phyloP scores from a whole-genome alignment of 2,888 invertebrate genomes.

The Melanophora roralis region DNA sequence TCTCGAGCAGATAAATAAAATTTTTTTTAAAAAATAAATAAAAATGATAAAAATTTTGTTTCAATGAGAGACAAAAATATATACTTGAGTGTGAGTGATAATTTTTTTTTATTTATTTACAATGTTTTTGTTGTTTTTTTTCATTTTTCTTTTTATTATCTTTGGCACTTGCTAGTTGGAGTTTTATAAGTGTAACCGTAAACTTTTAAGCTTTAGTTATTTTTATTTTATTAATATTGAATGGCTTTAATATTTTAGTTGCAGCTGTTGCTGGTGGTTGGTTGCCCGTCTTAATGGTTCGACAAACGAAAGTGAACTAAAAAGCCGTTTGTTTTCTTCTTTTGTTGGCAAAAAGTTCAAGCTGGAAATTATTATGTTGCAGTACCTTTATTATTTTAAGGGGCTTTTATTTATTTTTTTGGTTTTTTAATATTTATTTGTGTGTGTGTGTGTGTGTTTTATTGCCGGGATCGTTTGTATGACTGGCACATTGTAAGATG shows the following conservation, averaged over 20 bases:
- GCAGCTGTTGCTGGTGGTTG: not conserved
- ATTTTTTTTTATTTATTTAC: no score
- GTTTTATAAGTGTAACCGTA: not conserved
- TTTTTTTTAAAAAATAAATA: conserved; percentile 25
- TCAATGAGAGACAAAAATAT: conserved; percentile 63
- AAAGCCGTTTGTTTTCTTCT: conserved; percentile 69
- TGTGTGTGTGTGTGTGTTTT: not conserved
- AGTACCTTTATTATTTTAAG: not conserved
- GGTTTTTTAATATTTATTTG: not conserved
- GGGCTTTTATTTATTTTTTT: not conserved
- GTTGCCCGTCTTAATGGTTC: conserved; percentile 65
- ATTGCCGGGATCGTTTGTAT: conserved; percentile 15
- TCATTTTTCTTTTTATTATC: not conserved
- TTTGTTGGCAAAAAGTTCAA: conserved; percentile 64
- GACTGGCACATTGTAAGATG: conserved; percentile 35
- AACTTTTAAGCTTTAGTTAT: not conserved
- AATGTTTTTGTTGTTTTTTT: conserved; percentile 12
- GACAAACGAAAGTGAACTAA: conserved; percentile 72
- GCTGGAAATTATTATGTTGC: conserved; percentile 27
- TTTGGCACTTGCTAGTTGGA: not conserved
- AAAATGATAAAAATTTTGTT: conserved; percentile 38
- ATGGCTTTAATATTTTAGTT: not conserved
- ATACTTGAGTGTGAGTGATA: conserved; percentile 35
- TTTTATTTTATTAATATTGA: not conserved
- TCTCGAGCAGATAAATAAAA: not conserved